Evolutionary conservation across 92 coral and sea anemone genomes (phyloP).

Genomic region (Chrysogorgia sp.): DNA sequence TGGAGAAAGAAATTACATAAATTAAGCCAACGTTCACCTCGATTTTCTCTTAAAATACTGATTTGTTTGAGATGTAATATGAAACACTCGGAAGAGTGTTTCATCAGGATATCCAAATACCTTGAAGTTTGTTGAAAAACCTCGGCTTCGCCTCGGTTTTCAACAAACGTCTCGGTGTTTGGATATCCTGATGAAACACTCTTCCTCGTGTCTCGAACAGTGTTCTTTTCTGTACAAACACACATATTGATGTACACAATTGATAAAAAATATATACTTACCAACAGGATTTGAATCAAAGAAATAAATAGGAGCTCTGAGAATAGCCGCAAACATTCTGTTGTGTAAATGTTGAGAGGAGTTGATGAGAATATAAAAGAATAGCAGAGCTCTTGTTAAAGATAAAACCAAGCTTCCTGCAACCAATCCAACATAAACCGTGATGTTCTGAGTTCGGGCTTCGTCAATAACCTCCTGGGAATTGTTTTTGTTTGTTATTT

Average conservation of each 20-base stretch:
- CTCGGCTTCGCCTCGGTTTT: too few species aligned
- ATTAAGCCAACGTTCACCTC: too few species aligned
- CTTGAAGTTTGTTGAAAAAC: too few species aligned
- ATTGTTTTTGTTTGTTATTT: constrained; percentile 43
- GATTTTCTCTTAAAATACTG: too few species aligned
- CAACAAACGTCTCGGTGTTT: too few species aligned
- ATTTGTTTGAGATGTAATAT: too few species aligned
- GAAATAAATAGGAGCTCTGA: constrained; percentile 85
- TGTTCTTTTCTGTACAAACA: too few species aligned
- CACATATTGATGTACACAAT: neutral
- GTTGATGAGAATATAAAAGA: constrained; percentile 64
- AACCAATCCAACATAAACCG: constrained; percentile 66
- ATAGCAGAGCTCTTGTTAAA: constrained; percentile 49
- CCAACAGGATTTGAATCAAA: constrained; percentile 93
- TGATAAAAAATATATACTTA: constrained; percentile 37
- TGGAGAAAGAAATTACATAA: too few species aligned
- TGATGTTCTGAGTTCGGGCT: constrained; percentile 50
- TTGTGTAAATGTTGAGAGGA: constrained; percentile 84
- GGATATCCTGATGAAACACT: too few species aligned
- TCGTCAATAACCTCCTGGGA: constrained; percentile 14
- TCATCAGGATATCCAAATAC: too few species aligned
- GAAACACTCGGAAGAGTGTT: too few species aligned
- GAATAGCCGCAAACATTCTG: constrained; percentile 75
- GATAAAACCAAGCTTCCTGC: constrained; percentile 53
- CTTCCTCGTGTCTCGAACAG: too few species aligned